Conservation (phyloP, 2,888 invertebrate genomes). For the Amaurobius ferox region DNA sequence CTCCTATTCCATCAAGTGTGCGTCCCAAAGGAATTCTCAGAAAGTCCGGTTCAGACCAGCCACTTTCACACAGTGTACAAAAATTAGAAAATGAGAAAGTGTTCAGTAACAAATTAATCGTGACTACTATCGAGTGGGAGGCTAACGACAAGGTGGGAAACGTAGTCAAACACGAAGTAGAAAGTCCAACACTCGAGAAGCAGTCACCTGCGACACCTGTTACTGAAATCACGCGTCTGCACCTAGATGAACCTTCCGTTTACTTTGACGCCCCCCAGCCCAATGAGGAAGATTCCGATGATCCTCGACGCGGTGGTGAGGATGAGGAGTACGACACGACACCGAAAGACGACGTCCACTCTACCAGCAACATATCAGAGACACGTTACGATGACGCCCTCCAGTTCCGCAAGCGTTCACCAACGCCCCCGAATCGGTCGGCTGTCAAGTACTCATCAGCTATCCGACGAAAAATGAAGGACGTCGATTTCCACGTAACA, state of each 20-base stretch:
- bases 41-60: slow-evolving; percentile 64
- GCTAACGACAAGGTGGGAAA: slow-evolving; percentile 47
- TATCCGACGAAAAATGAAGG: slow-evolving; percentile 49
- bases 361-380: slow-evolving; percentile 45
- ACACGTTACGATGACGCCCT: slow-evolving; percentile 36
- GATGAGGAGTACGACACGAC: slow-evolving; percentile 66
- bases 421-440: slow-evolving; percentile 42
- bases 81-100: slow-evolving; percentile 21
- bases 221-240: slow-evolving; percentile 45
- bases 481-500: slow-evolving; percentile 58
- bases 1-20: slow-evolving; percentile 48
- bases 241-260: slow-evolving; percentile 73
- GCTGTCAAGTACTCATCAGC: slow-evolving; percentile 36
- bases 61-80: slow-evolving; percentile 21
- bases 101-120: slow-evolving; percentile 53
- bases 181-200: slow-evolving; percentile 60
- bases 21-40: slow-evolving; percentile 68
- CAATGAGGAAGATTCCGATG: slow-evolving; percentile 53
- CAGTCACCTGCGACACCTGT: slow-evolving; percentile 53
- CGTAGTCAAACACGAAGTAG: slow-evolving; percentile 59
- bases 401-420: slow-evolving; percentile 42
- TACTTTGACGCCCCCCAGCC: slow-evolving; percentile 74
- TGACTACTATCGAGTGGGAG: slow-evolving; percentile 66
- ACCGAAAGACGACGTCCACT: slow-evolving; percentile 49
- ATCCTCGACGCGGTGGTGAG: slow-evolving; percentile 38